Base-by-base conservation (phyloP, 2,888 invertebrate species). In the Scaptomyza flava region DNA sequence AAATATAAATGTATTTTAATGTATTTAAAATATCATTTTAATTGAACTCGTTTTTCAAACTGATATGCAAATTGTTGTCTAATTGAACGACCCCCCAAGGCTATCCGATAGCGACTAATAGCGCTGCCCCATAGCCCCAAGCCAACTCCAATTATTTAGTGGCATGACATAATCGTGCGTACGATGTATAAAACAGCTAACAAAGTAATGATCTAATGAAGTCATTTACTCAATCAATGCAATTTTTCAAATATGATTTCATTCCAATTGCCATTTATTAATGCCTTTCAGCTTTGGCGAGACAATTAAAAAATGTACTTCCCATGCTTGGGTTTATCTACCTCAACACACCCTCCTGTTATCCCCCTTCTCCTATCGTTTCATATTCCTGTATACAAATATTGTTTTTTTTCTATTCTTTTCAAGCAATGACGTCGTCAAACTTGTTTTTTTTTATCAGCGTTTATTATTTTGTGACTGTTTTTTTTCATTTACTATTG, bases 381-480 rank as follows among this genome's bases (percentile, higher is more conserved):
- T 33, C 48, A 33, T 33, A 48, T 48, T 48, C 20, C 48, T 20
- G 11, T 11, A 17, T 9, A n/a, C 2, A 30, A 20, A 72, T 38
- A 47, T 51, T 23, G 23, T 14, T 54, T 62, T n/a, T 17, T 27
- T 5, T 7, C 14, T 33, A 51, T 45, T 41, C 27, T 36, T 11
- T 59, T 60, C 41, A 41, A 50, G 65, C 87, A 51, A 82, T 82
- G 89, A 81, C 89, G 89, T 80, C 88, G 81, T 69, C 84, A 81
- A 88, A 87, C 84, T 73, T 74, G 81, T 62, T 86, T 74, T 59
- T 71, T 86, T 87, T 85, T 82, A 82, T 82, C 82, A 89, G 60
- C 68, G 51, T 79, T 89, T 84, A 86, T 89, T 84, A 86, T 87
- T 87, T 85, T 87, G 83, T 81, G 72, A 68, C 66, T 63, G 57